Base-by-base conservation (phyloP, 1,140 invertebrate species). In the Achatina immaculata region DNA sequence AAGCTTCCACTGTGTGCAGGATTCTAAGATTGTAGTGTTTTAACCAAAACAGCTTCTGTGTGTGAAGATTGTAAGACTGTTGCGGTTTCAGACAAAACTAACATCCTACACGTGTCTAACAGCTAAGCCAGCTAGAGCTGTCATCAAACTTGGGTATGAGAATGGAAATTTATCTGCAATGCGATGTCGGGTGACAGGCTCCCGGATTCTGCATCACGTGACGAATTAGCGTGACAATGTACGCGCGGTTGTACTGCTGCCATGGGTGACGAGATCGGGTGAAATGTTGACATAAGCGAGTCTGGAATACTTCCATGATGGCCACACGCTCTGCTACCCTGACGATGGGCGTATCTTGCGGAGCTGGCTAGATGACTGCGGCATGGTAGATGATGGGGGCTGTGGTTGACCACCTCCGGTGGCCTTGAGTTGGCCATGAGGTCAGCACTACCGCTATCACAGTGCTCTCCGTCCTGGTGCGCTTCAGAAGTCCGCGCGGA, bases 141-240 rank as follows among this genome's bases (percentile, higher is more conserved):
- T 62, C 28, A 62, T 62, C 58, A 62, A 62, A 62, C 58, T 28
- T 62, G 58, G 58, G n/a, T 62, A 16, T 62, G 58, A 6, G 58
- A 62, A 19, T 62, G 58, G 31, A 62, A 31, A 28, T 62, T 62
- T n/a, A 62, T 62, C 21, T 62, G 58, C 58, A 62, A 62, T 11
- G 58, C 28, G 11, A 62, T 34, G 31, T 62, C 58, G 0, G 58
- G 58, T 6, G 58, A 62, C 6, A 28, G 31, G 58, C 58, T 62
- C 28, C 58, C 31, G 28, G 58, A 6, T 16, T 62, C 58, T 62
- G 28, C 16, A 55, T 55, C 14, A n/a, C n/a, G n/a, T n/a, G n/a
- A n/a, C n/a, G n/a, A n/a, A n/a, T n/a, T n/a, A n/a, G n/a, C n/a
- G n/a, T n/a, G n/a, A n/a, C n/a, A n/a, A n/a, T 58, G 58, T 4